These are phyloP conservation scores for Meandrina meandrites DNA, from an alignment of 92 coral and sea anemone genomes.

Conservation along the genomic window DNA sequence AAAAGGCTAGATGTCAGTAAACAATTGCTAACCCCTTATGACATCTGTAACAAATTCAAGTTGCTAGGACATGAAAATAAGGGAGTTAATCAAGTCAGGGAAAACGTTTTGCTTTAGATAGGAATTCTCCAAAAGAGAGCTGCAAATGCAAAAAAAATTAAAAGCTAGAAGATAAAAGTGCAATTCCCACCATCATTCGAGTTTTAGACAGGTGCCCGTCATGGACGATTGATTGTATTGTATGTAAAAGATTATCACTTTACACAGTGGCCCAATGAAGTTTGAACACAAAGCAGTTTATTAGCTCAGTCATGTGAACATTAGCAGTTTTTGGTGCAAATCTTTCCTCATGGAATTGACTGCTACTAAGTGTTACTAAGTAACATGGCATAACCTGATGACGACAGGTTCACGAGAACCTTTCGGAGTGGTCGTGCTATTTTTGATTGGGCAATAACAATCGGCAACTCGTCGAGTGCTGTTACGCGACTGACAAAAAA, in stretches of 20 bases:
- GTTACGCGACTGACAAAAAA: too few relatives aligned
- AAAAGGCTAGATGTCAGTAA: not conserved
- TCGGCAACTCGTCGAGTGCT: too few relatives aligned
- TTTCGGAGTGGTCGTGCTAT: too few relatives aligned
- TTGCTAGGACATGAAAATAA: not conserved
- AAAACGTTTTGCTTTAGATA: not conserved
- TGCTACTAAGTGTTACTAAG: not conserved
- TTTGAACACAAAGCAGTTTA: not conserved
- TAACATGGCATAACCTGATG: not conserved
- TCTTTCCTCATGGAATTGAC: too few relatives aligned
- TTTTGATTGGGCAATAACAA: too few relatives aligned
- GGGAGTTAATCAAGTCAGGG: not conserved
- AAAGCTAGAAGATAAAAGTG: too few relatives aligned
- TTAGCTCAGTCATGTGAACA: not conserved
- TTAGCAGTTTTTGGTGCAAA: not conserved
- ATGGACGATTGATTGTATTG: not conserved
- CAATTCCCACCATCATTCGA: not conserved
- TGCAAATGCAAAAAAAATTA: not conserved
- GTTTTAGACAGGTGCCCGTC: not conserved
- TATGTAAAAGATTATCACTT: not conserved
- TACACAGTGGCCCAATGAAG: too few relatives aligned
- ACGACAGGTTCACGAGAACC: not conserved
- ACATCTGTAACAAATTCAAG: not conserved
- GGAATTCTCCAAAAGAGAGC: not conserved
- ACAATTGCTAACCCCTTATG: not conserved